phyloP scores from a whole-genome alignment of 2,797 vertebrate genomes.

The Sebastes steindachneri region DNA sequence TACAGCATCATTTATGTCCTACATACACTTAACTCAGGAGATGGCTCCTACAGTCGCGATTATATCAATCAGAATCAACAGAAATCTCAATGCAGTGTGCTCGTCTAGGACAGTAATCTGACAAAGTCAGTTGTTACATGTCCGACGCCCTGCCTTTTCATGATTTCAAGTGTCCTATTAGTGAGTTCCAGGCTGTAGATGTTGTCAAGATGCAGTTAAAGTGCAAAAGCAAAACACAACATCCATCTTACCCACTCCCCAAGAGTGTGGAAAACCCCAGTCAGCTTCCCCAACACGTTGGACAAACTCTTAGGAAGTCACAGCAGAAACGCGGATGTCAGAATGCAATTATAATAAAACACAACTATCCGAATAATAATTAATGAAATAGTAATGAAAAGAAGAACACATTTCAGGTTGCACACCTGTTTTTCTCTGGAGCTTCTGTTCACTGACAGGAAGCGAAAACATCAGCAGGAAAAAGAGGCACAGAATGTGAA shows the following conservation, averaged over 20 bases:
- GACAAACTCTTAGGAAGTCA: constrained; percentile 60
- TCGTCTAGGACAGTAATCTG: neutral
- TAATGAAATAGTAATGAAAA: neutral
- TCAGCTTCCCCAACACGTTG: constrained; percentile 74
- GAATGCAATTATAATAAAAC: neutral
- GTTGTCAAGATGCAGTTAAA: constrained; percentile 6
- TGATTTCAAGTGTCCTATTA: neutral
- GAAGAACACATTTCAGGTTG: neutral
- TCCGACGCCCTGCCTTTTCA: neutral
- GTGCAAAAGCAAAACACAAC: constrained; percentile 5
- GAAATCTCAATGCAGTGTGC: neutral
- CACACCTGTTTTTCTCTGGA: constrained; percentile 72
- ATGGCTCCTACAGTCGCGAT: neutral
- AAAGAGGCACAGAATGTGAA: neutral
- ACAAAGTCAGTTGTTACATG: neutral
- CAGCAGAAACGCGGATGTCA: constrained; percentile 1
- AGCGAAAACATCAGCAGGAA: constrained; percentile 5
- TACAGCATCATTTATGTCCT: no score
- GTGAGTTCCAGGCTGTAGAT: neutral
- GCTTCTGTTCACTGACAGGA: constrained; percentile 55
- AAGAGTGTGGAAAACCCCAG: constrained; percentile 73
- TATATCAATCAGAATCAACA: neutral
- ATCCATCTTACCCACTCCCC: constrained; percentile 78
- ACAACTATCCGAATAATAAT: neutral
- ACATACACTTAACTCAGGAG: no score